A percentile compares a stretch with the other conserved stretches of the same genome.
These are phyloP conservation scores for Drosophila saltans DNA, from an alignment of 1,140 invertebrate species.

Conservation along the genomic window DNA sequence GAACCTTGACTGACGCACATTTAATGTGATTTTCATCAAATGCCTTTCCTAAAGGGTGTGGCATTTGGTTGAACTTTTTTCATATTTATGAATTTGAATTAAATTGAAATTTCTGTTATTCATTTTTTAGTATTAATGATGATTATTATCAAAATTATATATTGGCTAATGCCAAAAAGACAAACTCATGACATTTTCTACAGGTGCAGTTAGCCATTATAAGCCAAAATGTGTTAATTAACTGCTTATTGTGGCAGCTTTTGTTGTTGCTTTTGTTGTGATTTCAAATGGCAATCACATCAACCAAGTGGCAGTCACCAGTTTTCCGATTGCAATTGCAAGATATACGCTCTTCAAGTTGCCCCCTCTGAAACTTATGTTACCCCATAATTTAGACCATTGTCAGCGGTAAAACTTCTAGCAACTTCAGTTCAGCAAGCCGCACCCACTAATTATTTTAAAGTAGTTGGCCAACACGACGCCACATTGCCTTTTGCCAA, in stretches of 20 bases:
- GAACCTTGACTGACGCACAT: conserved; percentile 26
- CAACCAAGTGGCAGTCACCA: conserved; percentile 29
- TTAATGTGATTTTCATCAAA: conserved; percentile 31
- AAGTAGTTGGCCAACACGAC: conserved; percentile 73
- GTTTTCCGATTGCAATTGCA: background rate
- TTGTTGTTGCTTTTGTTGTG: conserved; percentile 43
- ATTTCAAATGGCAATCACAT: conserved; percentile 45
- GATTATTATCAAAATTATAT: conserved; percentile 13
- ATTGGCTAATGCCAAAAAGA: background rate
- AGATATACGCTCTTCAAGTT: background rate
- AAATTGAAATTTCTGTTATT: conserved; percentile 36
- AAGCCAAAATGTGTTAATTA: conserved; percentile 62
- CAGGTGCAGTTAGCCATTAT: conserved; percentile 1
- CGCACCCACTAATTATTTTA: conserved; percentile 82
- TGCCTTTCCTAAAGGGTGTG: conserved; percentile 40
- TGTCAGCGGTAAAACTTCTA: conserved; percentile 62
- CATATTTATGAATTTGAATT: conserved; percentile 41
- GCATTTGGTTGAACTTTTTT: conserved; percentile 28
- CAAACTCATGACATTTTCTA: background rate
- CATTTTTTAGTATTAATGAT: conserved; percentile 42
- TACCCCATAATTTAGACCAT: conserved; percentile 73
- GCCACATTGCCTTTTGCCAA: conserved; percentile 43
- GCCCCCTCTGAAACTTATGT: conserved; percentile 30
- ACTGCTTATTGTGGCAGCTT: conserved; percentile 59
- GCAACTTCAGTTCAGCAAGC: conserved; percentile 54